Conservation (phyloP, 23 tunicate genomes). For the Botrylloides violaceus region DNA sequence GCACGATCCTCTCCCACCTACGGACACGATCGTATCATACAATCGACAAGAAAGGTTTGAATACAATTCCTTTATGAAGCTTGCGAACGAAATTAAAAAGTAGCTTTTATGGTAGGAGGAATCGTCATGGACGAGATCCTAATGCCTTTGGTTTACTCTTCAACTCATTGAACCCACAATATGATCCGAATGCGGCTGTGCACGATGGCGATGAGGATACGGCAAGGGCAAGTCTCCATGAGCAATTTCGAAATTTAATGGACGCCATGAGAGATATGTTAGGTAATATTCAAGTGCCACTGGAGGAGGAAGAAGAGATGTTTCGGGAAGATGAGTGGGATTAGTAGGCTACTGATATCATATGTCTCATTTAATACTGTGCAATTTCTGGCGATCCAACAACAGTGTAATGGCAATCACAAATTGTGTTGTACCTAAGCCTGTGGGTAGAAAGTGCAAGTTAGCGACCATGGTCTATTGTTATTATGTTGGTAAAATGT, state of each 20-base stretch:
- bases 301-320: conserved; percentile 17
- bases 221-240: conserved; percentile 34
- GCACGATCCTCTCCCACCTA: conserved; percentile 81
- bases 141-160: conserved; percentile 61
- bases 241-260: conserved; percentile 46
- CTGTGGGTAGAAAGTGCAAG: too few species aligned
- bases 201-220: conserved; percentile 2
- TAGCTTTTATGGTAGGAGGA: neutral
- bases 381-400: too few species aligned
- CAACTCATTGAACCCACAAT: conserved; percentile 61
- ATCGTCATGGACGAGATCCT: conserved; percentile 9
- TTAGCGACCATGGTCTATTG: neutral
- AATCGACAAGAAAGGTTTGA: conserved; percentile 23
- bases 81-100: too few species aligned
- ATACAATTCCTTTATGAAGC: neutral
- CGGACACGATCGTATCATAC: conserved; percentile 42
- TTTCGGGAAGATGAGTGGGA: conserved; percentile 80
- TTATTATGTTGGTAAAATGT: neutral
- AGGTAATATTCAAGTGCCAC: conserved; percentile 34
- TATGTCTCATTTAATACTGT: too few species aligned
- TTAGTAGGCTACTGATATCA: too few species aligned
- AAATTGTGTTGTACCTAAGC: too few species aligned
- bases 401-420: neutral
- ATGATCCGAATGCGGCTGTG: conserved; percentile 38
- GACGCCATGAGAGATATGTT: conserved; percentile 75